Evolutionary conservation across 1,140 invertebrate species (phyloP).

Genomic region (Ridgeia piscesae): DNA sequence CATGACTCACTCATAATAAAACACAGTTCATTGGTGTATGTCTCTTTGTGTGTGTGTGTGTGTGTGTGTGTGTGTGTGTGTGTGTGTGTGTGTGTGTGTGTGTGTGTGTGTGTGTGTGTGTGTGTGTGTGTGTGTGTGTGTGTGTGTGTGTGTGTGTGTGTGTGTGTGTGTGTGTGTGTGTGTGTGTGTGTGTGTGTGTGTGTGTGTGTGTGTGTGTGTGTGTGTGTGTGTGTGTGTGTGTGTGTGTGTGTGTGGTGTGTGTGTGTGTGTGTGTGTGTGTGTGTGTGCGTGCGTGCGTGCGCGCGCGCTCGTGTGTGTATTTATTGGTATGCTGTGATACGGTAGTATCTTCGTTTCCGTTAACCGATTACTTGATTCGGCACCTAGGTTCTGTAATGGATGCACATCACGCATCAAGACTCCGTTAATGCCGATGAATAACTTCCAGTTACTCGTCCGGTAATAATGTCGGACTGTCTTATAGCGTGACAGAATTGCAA

Average conservation of each 20-base stretch:
- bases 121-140: slow-evolving; percentile 15
- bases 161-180: slow-evolving; percentile 1
- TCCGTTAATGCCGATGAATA: too few species aligned
- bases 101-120: slow-evolving; percentile 22
- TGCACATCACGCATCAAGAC: too few species aligned
- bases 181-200: neutral
- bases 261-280: neutral
- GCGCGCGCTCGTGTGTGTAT: too few species aligned
- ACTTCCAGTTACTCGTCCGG: too few species aligned
- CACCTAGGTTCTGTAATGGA: too few species aligned
- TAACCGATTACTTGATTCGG: too few species aligned
- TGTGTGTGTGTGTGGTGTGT: neutral
- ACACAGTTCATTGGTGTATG: too few species aligned
- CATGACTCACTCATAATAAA: too few species aligned
- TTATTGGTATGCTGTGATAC: too few species aligned
- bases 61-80: slow-evolving; percentile 18
- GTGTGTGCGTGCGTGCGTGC: neutral
- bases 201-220: neutral
- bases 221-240: neutral
- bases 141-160: slow-evolving; percentile 24
- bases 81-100: slow-evolving; percentile 22
- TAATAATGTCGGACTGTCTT: too few species aligned
- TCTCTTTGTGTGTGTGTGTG: slow-evolving; percentile 21
- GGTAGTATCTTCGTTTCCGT: too few species aligned
- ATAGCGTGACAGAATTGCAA: too few species aligned